Conservation (phyloP, 1,140 invertebrate genomes). For the Yoshiicerus persimilis region DNA sequence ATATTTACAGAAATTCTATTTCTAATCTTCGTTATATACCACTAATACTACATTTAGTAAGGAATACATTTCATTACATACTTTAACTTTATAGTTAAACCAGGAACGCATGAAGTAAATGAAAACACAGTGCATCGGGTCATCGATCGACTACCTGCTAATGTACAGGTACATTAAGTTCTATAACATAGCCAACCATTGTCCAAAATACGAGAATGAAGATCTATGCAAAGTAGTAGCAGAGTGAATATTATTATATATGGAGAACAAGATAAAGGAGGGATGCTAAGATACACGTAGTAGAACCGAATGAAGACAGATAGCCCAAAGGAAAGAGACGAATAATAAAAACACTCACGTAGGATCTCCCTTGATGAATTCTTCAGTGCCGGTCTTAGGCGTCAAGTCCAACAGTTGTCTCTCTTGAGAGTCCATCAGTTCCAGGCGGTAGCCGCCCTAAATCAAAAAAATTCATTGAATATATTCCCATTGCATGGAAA, state of each 20-base stretch:
- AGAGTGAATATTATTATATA: background rate
- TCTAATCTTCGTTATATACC: no score
- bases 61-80: no score
- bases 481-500: background rate
- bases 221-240: background rate
- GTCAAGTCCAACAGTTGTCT: slow-evolving; percentile 80
- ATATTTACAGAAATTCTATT: no score
- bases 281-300: background rate
- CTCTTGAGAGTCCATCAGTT: slow-evolving; percentile 78
- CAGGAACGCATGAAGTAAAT: background rate
- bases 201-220: background rate
- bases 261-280: background rate
- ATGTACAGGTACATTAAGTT: no score
- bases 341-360: slow-evolving; percentile 60
- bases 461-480: slow-evolving; percentile 51
- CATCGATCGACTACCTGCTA: background rate
- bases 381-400: slow-evolving; percentile 72
- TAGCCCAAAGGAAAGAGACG: background rate
- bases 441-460: slow-evolving; percentile 82
- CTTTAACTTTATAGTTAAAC: background rate
- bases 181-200: no score
- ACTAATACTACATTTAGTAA: no score
- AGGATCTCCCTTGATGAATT: slow-evolving; percentile 76
- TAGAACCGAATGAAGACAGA: background rate
- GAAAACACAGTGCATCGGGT: background rate